phyloP scores from a whole-genome alignment of 2,888 invertebrate species.

The Ophonus ardosiacus region DNA sequence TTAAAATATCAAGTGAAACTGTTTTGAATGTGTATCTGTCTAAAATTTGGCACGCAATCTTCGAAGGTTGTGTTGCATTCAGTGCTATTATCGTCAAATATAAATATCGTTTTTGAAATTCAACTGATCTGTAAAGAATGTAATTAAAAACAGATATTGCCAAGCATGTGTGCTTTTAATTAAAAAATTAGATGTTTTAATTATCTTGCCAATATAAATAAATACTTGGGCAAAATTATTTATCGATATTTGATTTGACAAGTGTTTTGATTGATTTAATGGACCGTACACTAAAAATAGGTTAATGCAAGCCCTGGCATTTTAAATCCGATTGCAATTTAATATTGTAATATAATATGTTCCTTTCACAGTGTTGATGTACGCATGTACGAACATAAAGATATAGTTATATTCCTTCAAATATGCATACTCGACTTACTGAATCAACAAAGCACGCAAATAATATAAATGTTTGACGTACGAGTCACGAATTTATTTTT shows the following conservation, averaged over 20 bases:
- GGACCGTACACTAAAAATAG: neutral
- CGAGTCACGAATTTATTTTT: slow-evolving; percentile 16
- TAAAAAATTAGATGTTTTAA: neutral
- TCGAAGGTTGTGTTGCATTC: slow-evolving; percentile 48
- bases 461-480: slow-evolving; percentile 1
- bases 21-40: slow-evolving; percentile 44
- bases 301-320: neutral
- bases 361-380: neutral
- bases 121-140: neutral
- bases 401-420: slow-evolving; percentile 6
- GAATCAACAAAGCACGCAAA: slow-evolving; percentile 5
- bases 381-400: neutral
- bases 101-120: slow-evolving; percentile 14
- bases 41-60: slow-evolving; percentile 49
- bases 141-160: slow-evolving; percentile 3
- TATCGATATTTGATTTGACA: no score
- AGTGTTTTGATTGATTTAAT: neutral
- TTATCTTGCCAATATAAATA: neutral
- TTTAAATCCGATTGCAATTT: neutral
- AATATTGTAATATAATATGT: slow-evolving; percentile 3
- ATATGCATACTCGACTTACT: slow-evolving; percentile 8
- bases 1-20: slow-evolving; percentile 57
- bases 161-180: neutral
- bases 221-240: no score
- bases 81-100: slow-evolving; percentile 15